Evolutionary conservation across 2,113 vertebrate species (phyloP).

Genomic region (Apodemus speciosus): DNA sequence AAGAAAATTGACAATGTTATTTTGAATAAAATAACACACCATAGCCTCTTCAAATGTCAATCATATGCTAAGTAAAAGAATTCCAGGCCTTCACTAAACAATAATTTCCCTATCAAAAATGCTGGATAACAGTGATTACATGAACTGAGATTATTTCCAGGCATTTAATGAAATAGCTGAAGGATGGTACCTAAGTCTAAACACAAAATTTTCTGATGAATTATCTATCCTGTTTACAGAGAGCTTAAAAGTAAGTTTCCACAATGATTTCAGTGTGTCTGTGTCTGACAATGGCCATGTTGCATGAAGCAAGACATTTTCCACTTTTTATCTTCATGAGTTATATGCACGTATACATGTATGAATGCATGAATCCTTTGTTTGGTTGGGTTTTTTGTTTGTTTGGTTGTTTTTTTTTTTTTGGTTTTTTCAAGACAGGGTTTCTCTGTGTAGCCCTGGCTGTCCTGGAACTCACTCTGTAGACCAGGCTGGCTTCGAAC

Average conservation of each 20-base stretch:
- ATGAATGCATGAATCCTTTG: neutral
- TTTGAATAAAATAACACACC: conserved; percentile 58
- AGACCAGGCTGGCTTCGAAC: no score
- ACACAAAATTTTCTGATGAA: neutral
- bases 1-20: conserved; percentile 58
- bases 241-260: neutral
- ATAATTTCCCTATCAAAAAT: neutral
- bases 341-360: no score
- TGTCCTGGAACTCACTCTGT: no score
- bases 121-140: neutral
- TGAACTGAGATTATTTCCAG: neutral
- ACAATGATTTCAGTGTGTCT: neutral
- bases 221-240: neutral
- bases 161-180: neutral
- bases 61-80: conserved; percentile 39
- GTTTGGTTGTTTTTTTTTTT: no score
- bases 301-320: neutral
- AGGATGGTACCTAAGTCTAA: neutral
- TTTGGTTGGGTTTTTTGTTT: no score
- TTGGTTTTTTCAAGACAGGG: no score
- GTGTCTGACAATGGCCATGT: neutral
- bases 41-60: conserved; percentile 48
- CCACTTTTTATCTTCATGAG: neutral
- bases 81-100: conserved; percentile 9
- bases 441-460: no score